Base-by-base conservation (phyloP, 2,113 vertebrate genomes). In the Gasterosteus aculeatus region DNA sequence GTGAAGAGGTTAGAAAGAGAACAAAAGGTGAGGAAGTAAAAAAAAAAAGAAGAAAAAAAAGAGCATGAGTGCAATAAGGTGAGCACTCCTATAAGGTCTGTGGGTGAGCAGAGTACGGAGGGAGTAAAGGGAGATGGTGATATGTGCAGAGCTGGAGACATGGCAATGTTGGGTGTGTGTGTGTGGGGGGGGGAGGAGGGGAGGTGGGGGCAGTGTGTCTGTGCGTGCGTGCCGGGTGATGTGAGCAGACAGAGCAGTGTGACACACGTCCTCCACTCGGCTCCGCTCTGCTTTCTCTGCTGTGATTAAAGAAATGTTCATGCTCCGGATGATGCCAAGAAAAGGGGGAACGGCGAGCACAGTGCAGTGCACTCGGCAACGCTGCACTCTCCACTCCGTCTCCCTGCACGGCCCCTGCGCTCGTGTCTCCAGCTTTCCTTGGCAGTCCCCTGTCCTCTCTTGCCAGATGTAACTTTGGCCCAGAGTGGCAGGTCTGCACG, bases 241-340 rank as follows among this genome's bases (percentile, higher is more conserved):
- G 84, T 35, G 80, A 89, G 86, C 78, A 85, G 86, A 87, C 77
- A 71, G 85, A 87, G 80, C 85, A 75, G 77, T 87, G 90, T 87
- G 93, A 91, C 88, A 91, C n/a, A 59, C 80, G 76, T 91, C 88
- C 84, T 88, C 84, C 75, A 75, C 83, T 81, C 81, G 67, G 77
- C 88, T 78, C 77, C 38, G 57, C 83, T 87, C 75, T 70, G 83
- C 85, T 88, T 91, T 84, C 85, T 88, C 81, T 85, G 85, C 87
- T 88, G 84, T 92, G 90, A 94, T 95, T 94, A 94, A 93, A 93
- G 89, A 94, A 92, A 94, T 94, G 91, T 93, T 92, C 93, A 92
- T 89, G 91, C 91, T 91, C 87, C 63, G 87, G 84, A 86, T 93
- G 94, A 95, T 91, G 85, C 87, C 69, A 66, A 87, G 84, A 85